Evolutionary conservation across 2,888 invertebrate genomes (phyloP), one percentile per base, ranked within the genome.

Genomic region (Tetragonisca angustula): DNA sequence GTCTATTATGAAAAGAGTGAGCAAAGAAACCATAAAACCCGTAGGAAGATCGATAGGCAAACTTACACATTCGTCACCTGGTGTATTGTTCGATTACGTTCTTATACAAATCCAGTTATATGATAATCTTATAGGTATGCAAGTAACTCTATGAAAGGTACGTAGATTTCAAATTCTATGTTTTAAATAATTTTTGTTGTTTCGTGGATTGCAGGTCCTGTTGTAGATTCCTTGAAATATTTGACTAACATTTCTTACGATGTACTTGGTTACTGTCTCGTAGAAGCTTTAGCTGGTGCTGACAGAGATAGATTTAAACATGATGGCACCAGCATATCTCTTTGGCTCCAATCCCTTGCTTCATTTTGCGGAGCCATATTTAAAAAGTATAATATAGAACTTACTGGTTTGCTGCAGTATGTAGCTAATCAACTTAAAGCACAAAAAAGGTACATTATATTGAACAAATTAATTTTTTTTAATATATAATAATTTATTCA

Each of bases 11-110:
- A 99, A 99, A 95, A 97, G 98, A 85, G 98, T 98, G 59, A 99
- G 99, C 91, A 99, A 99, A 94, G 99, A 99, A 94, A 99, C 99
- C 92, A 98, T 99, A 11, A 99, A 99, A 94, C 98, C 98, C 2
- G 98, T 99, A 84, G 99, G 99, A 0, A 96, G 99, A 81, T 97
- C 98, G 70, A 97, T 99, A 87, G 99, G 99, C 21, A 99, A 99
- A 95, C 95, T 99, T 54, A 98, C 99, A 49, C 99, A 99, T 94
- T 98, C 98, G 72, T 98, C 99, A 65, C 99, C 99, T 0, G 98
- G 98, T 15, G 97, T 98, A 91, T 96, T 99, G 11, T 99, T 99
- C 94, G 99, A 99, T 95, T 99, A 99, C 94, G 98, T 98, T 91
- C 94, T 97, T 54, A 95, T 96, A 71, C 97, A 98, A 96, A 98